Base-by-base conservation (phyloP, 2,113 vertebrate genomes). In the Pedetes capensis region DNA sequence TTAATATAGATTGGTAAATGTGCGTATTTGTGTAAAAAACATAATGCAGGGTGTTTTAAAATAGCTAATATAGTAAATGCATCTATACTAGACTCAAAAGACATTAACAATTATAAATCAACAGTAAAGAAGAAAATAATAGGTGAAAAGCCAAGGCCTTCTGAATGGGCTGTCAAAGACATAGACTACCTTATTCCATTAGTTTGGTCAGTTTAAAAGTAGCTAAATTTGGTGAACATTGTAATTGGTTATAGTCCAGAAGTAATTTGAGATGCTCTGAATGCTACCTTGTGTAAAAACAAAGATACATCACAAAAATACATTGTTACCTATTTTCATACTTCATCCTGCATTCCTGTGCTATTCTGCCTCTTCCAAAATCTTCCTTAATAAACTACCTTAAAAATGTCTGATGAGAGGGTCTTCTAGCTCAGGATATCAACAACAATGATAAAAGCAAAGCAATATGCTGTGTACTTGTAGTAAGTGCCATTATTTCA, bases 401-500 rank as follows among this genome's bases (percentile, higher is more conserved):
- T 78, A 61, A 63, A 91, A 84, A 84, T 53, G 23, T 42, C 8
- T 34, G 78, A 44, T 51, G 17, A 59, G 34, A 91, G 42, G 17
- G 18, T 68, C 44, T 82, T 61, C 5, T n/a, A 83, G 82, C 47
- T 44, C 47, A 37, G 29, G 29, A 55, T 32, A 75, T 12, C 57
- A 8, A 68, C 83, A 94, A 76, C 23, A 85, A 57, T 11, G 8
- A 25, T 63, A 78, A 84, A 68, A 47, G 61, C 11, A 51, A 53
- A 89, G 66, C 57, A 69, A 53, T 90, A 69, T 78, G 59, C 82
- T 80, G 42, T 69, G 87, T 42, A n/a, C n/a, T 75, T 79, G 14
- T 3, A 59, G 27, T 34, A 69, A 53, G 86, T 78, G 44, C 78
- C 71, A 86, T 91, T 44, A 79, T 85, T 93, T 92, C 47, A 93